phyloP scores from a whole-genome alignment of 2,888 invertebrate species.

The Volucella zonaria region DNA sequence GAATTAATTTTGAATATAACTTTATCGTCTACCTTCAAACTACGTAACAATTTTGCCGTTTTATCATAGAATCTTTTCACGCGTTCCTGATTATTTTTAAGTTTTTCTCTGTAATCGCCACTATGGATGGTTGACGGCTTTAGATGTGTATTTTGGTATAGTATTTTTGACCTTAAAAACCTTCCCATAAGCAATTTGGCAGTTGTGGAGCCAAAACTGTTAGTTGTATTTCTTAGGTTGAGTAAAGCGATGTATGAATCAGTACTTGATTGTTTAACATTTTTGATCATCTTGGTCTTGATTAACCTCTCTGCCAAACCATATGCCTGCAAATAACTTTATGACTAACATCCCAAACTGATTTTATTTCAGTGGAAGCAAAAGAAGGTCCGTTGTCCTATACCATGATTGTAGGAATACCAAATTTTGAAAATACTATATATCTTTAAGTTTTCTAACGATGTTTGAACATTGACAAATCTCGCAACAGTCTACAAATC shows the following conservation, averaged over 20 bases:
- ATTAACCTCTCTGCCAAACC: conserved; percentile 68
- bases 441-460: conserved; percentile 34
- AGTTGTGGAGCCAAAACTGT: not conserved
- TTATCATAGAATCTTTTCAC: not conserved
- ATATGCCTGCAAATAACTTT: conserved; percentile 65
- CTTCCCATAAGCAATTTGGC: conserved; percentile 9
- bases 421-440: no score
- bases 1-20: conserved; percentile 22
- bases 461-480: conserved; percentile 45
- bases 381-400: conserved; percentile 59
- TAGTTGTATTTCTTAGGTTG: conserved; percentile 1
- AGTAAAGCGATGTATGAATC: conserved; percentile 44
- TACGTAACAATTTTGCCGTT: conserved; percentile 10
- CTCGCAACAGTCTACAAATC: conserved; percentile 60
- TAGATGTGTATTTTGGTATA: not conserved
- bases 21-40: conserved; percentile 1
- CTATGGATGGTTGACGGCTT: not conserved
- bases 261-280: conserved; percentile 44
- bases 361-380: conserved; percentile 55
- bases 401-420: conserved; percentile 67
- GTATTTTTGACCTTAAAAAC: conserved; percentile 26
- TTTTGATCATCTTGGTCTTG: conserved; percentile 50
- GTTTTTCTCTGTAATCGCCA: not conserved
- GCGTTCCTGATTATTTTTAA: not conserved
- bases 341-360: conserved; percentile 68